Evolutionary conservation across 2,888 invertebrate genomes (phyloP).

Genomic region (Habroteleia sp.): DNA sequence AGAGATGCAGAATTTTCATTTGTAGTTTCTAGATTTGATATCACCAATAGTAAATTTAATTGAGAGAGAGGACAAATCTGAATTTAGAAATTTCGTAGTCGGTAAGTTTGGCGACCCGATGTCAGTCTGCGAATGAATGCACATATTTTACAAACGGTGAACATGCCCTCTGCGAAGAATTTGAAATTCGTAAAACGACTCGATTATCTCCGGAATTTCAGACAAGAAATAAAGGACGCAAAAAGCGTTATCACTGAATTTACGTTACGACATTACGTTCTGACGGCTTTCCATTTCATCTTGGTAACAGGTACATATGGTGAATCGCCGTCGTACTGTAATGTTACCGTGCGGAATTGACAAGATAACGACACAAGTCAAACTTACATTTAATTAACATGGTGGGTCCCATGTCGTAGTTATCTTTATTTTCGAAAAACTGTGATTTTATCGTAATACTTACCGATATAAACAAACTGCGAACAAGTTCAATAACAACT

Average conservation of each 20-base stretch:
- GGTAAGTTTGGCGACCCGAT: slow-evolving; percentile 7
- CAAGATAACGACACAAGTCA: slow-evolving; percentile 33
- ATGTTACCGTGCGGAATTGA: slow-evolving; percentile 29
- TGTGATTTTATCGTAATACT: slow-evolving; percentile 21
- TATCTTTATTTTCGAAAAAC: slow-evolving; percentile 21
- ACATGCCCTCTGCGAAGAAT: slow-evolving; percentile 26
- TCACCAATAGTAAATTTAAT: slow-evolving; percentile 15
- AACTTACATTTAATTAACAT: slow-evolving; percentile 50
- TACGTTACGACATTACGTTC: slow-evolving; percentile 44
- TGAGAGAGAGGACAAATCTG: slow-evolving; percentile 37
- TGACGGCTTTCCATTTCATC: slow-evolving; percentile 41
- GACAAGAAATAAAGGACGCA: slow-evolving; percentile 24
- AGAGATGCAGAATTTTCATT: slow-evolving; percentile 2
- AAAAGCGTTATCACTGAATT: slow-evolving; percentile 42
- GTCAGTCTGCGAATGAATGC: slow-evolving; percentile 35
- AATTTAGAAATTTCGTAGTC: slow-evolving; percentile 12
- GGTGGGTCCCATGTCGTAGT: slow-evolving; percentile 12
- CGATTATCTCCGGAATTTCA: slow-evolving; percentile 39
- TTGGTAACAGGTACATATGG: slow-evolving; percentile 33
- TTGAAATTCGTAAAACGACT: slow-evolving; percentile 43
- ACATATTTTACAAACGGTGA: slow-evolving; percentile 38
- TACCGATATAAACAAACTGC: slow-evolving; percentile 7
- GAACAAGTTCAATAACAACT: slow-evolving; percentile 6
- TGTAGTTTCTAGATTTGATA: slow-evolving; percentile 1
- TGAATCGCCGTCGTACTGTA: slow-evolving; percentile 16